Percentiles rank a stretch among this genome's conserved stretches.
Evolutionary conservation across 1,140 invertebrate species (phyloP).

Genomic region (Drepana arcuata): DNA sequence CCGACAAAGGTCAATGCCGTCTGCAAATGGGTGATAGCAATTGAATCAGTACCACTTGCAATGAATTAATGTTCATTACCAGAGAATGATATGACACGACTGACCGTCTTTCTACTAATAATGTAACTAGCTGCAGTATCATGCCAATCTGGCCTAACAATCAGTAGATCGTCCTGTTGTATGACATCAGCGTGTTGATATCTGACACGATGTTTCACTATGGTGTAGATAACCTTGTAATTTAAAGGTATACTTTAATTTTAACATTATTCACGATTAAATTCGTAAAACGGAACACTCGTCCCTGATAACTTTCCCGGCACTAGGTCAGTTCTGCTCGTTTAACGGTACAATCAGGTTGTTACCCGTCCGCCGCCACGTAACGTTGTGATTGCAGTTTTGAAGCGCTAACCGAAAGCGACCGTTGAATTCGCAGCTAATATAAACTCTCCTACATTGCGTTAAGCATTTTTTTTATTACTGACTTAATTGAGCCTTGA

Average conservation of each 20-base stretch:
- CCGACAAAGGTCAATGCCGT: constrained; percentile 56
- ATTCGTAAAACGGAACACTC: constrained; percentile 47
- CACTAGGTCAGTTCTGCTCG: constrained; percentile 68
- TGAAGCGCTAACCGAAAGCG: constrained; percentile 44
- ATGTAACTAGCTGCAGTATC: constrained; percentile 14
- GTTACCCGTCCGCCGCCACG: constrained; percentile 52
- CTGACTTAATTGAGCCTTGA: constrained; percentile 25
- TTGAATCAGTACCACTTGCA: constrained; percentile 69
- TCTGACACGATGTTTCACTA: constrained; percentile 27
- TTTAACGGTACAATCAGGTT: constrained; percentile 69
- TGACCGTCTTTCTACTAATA: constrained; percentile 20
- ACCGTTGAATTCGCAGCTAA: constrained; percentile 16
- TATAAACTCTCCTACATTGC: constrained; percentile 23
- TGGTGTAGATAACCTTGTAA: no score
- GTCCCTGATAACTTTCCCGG: constrained; percentile 62
- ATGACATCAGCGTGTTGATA: constrained; percentile 45
- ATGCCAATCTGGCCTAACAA: constrained; percentile 23
- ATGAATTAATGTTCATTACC: constrained; percentile 62
- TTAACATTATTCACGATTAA: no score
- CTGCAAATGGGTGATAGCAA: constrained; percentile 56
- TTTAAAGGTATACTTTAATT: no score
- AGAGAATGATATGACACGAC: constrained; percentile 28
- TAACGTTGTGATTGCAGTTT: constrained; percentile 66
- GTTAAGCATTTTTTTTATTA: constrained; percentile 11
- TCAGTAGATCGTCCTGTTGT: constrained; percentile 35